A percentile compares a stretch with the other conserved stretches of the same genome.
These are phyloP conservation scores for Phrynocephalus versicolor DNA, from an alignment of 2,113 vertebrate species.

Conservation along the genomic window DNA sequence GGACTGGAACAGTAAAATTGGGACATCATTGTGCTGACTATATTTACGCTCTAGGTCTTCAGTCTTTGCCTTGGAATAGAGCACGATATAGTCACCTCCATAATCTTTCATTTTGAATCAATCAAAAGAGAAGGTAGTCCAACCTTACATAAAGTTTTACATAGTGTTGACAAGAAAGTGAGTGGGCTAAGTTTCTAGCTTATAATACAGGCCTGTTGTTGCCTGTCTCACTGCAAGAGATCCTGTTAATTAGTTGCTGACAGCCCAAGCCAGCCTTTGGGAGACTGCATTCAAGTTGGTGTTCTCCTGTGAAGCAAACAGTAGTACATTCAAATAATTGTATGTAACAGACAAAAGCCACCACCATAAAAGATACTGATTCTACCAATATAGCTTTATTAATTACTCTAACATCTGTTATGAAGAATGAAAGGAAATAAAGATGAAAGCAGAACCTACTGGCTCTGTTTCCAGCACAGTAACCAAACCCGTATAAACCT, in stretches of 20 bases:
- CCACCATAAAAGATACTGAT: constrained; percentile 43
- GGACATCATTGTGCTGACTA: no score
- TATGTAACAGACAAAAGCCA: constrained; percentile 33
- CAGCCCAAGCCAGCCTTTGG: constrained; percentile 42
- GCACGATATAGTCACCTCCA: neutral
- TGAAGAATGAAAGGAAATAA: constrained; percentile 23
- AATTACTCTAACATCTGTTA: constrained; percentile 18
- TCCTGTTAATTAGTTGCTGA: constrained; percentile 58
- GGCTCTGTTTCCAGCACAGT: neutral
- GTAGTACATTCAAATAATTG: constrained; percentile 4
- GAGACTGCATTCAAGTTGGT: constrained; percentile 11
- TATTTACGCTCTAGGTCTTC: neutral
- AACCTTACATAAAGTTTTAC: neutral
- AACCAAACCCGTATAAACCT: neutral
- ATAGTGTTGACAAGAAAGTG: constrained; percentile 1
- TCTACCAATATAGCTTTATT: constrained; percentile 5
- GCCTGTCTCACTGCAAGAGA: constrained; percentile 40
- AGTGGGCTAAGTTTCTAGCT: constrained; percentile 22
- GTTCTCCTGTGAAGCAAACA: neutral
- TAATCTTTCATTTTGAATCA: neutral
- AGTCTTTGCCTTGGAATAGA: neutral
- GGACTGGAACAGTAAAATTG: neutral
- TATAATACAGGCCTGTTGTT: constrained; percentile 36
- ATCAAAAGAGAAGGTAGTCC: constrained; percentile 23
- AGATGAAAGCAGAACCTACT: neutral